Conservation (phyloP, 2,888 invertebrate species). For the Unio pictorum region DNA sequence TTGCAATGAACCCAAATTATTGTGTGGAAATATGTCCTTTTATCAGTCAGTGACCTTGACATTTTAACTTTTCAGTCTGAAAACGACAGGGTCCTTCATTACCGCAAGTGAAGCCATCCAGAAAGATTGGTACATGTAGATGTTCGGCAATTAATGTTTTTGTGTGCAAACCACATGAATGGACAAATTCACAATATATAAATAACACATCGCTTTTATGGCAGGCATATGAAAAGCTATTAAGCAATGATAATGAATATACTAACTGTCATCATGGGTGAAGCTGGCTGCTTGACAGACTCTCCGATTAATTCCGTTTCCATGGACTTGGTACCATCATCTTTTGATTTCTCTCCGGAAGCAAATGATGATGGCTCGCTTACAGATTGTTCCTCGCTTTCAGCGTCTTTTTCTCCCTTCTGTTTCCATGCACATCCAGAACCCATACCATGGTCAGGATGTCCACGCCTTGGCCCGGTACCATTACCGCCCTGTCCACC, state of each 20-base stretch:
- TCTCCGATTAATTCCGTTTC: conserved; percentile 9
- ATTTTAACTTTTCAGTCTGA: too few relatives aligned
- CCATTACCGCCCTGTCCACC: conserved; percentile 10
- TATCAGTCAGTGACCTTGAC: too few relatives aligned
- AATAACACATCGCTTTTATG: too few relatives aligned
- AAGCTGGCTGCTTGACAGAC: conserved; percentile 6
- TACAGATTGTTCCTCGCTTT: conserved; percentile 2
- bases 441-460: conserved; percentile 2
- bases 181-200: too few relatives aligned
- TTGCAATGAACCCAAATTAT: too few relatives aligned
- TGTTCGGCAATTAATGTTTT: too few relatives aligned
- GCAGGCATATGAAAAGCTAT: too few relatives aligned
- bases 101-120: too few relatives aligned
- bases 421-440: conserved; percentile 4
- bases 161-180: too few relatives aligned
- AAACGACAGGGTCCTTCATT: too few relatives aligned
- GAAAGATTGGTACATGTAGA: too few relatives aligned
- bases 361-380: not conserved
- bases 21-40: too few relatives aligned
- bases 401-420: conserved; percentile 6
- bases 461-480: conserved; percentile 3
- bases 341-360: conserved; percentile 11
- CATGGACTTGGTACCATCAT: conserved; percentile 8
- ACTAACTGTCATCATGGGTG: conserved; percentile 13
- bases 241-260: not conserved